A percentile compares a stretch with the other conserved stretches of the same genome.
Conservation (phyloP, 2,888 invertebrate genomes). For the Diarsia dahlii region DNA sequence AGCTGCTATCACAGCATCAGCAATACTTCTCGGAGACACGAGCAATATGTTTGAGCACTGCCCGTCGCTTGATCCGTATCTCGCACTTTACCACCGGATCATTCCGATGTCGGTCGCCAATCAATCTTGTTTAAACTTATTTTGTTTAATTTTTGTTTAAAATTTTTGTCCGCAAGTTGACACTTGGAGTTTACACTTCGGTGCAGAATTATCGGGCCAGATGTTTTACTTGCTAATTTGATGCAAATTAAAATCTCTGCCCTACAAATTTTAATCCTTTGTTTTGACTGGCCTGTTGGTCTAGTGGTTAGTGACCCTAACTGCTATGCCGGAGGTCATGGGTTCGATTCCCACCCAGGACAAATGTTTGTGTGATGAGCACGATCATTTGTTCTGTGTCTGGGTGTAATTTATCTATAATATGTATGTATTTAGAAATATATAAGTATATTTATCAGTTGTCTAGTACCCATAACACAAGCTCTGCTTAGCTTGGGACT, state of each 20-base stretch:
- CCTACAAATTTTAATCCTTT: neutral
- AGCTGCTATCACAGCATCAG: constrained; percentile 48
- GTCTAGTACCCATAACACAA: too few relatives aligned
- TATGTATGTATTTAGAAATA: too few relatives aligned
- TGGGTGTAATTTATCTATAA: too few relatives aligned
- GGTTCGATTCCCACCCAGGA: too few relatives aligned
- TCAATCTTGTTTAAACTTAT: constrained; percentile 56
- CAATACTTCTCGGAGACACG: constrained; percentile 53
- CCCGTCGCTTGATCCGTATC: constrained; percentile 56
- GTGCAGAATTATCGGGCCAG: constrained; percentile 17
- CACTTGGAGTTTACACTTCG: constrained; percentile 38
- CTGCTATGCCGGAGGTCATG: too few relatives aligned
- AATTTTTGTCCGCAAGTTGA: constrained; percentile 24
- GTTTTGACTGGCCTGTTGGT: too few relatives aligned
- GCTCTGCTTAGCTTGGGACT: too few relatives aligned
- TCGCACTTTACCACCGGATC: constrained; percentile 49
- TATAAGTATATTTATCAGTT: too few relatives aligned
- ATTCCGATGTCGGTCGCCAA: constrained; percentile 54
- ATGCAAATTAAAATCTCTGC: neutral
- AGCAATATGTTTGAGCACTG: constrained; percentile 47
- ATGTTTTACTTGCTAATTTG: neutral
- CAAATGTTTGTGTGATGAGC: too few relatives aligned
- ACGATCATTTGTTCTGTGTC: too few relatives aligned
- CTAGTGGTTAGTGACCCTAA: too few relatives aligned
- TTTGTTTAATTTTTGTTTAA: constrained; percentile 45